Conservation (phyloP, 2,797 vertebrate genomes). For the Erpetoichthys calabaricus region DNA sequence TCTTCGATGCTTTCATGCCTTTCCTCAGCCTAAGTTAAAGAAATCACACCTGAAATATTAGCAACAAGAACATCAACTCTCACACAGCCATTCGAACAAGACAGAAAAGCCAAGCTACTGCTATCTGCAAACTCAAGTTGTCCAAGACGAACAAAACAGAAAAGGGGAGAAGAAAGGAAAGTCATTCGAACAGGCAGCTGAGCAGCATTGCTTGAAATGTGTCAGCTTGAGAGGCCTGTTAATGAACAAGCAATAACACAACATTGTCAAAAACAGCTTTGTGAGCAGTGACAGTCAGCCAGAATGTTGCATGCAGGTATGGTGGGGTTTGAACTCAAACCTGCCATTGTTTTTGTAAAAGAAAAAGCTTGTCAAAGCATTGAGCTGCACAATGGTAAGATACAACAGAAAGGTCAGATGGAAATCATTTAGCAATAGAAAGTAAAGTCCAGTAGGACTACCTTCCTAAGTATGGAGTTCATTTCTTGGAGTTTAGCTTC, state of each 20-base stretch:
- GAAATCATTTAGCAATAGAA: slow-evolving; percentile 69
- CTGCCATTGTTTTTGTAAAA: slow-evolving; percentile 46
- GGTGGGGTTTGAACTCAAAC: slow-evolving; percentile 66
- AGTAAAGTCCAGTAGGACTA: slow-evolving; percentile 78
- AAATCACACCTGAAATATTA: slow-evolving; percentile 32
- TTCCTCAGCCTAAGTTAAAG: slow-evolving; percentile 77
- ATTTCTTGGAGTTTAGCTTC: slow-evolving; percentile 96
- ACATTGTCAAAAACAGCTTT: slow-evolving; percentile 37
- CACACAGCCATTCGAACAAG: slow-evolving; percentile 51
- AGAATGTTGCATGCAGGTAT: slow-evolving; percentile 67
- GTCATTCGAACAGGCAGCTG: slow-evolving; percentile 60
- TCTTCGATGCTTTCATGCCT: slow-evolving; percentile 96
- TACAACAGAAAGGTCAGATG: slow-evolving; percentile 65
- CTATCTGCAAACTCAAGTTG: slow-evolving; percentile 59
- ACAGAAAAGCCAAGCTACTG: slow-evolving; percentile 79
- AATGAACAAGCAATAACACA: slow-evolving; percentile 62
- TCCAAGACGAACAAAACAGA: slow-evolving; percentile 32
- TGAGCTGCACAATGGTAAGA: slow-evolving; percentile 62
- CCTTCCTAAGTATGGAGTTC: slow-evolving; percentile 96
- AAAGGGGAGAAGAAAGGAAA: slow-evolving; percentile 22
- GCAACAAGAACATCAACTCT: slow-evolving; percentile 19
- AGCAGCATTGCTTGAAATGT: slow-evolving; percentile 70
- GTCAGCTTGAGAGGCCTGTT: slow-evolving; percentile 63
- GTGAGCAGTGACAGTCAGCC: slow-evolving; percentile 65
- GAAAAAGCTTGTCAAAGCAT: slow-evolving; percentile 63